Percentiles rank a stretch among this genome's conserved stretches.
Evolutionary conservation across 2,113 vertebrate genomes (phyloP).

Genomic region (Albula goreensis): DNA sequence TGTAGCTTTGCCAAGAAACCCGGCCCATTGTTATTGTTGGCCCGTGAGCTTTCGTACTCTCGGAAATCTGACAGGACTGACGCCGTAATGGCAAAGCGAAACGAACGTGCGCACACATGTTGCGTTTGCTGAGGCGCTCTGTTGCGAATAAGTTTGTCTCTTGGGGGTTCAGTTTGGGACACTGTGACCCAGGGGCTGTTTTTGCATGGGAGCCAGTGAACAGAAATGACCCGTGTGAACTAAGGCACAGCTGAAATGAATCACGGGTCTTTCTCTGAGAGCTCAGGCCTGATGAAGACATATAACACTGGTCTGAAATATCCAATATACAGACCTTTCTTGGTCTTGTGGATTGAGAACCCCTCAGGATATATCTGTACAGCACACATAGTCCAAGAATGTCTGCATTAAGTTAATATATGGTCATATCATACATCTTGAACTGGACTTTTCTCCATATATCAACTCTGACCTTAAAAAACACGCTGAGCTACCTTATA

Average conservation of each 20-base stretch:
- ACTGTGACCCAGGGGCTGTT: neutral
- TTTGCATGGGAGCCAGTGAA: neutral
- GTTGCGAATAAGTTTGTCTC: neutral
- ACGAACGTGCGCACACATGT: neutral
- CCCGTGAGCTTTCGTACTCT: neutral
- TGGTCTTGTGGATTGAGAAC: too few relatives aligned
- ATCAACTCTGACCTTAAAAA: too few relatives aligned
- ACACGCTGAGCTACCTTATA: too few relatives aligned
- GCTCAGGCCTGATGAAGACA: neutral
- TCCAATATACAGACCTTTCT: too few relatives aligned
- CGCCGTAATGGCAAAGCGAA: neutral
- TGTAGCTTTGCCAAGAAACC: slow-evolving; percentile 14
- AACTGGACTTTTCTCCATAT: too few relatives aligned
- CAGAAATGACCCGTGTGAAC: neutral
- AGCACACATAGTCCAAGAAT: too few relatives aligned
- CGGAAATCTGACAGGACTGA: neutral
- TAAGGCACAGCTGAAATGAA: neutral
- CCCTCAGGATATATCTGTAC: too few relatives aligned
- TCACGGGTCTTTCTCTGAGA: neutral
- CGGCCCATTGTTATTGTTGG: neutral
- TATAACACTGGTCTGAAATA: too few relatives aligned
- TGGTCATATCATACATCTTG: too few relatives aligned
- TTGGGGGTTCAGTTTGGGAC: neutral
- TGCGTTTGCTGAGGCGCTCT: neutral
- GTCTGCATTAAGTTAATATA: too few relatives aligned